Base-by-base conservation (phyloP, 2,888 invertebrate species). In the Sisyra nigra region DNA sequence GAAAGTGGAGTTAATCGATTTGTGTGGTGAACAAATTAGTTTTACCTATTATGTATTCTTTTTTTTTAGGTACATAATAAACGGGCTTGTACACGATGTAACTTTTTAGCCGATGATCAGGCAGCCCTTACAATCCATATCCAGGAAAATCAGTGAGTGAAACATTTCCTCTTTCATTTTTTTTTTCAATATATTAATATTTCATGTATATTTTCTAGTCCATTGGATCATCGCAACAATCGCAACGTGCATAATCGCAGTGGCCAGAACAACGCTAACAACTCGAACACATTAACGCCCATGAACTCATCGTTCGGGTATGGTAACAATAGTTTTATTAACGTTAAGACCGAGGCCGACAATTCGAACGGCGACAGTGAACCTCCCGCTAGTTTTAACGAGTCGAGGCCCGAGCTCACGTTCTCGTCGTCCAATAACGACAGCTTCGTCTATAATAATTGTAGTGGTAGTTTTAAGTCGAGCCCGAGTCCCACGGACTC, bases 1-100 rank as follows among this genome's bases (percentile, higher is more conserved):
- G n/a, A n/a, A n/a, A n/a, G n/a, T n/a, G n/a, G n/a, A n/a, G n/a
- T n/a, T n/a, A n/a, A n/a, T n/a, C n/a, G n/a, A n/a, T n/a, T n/a
- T n/a, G n/a, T n/a, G n/a, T n/a, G n/a, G n/a, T n/a, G n/a, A n/a
- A n/a, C n/a, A n/a, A n/a, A n/a, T n/a, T n/a, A n/a, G n/a, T n/a
- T n/a, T n/a, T n/a, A n/a, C n/a, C n/a, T n/a, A n/a, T n/a, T n/a
- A n/a, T 35, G 35, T 3, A 15, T 3, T 35, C 8, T 6, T 9
- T 40, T 41, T n/a, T 37, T 43, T 9, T 13, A 43, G 43, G 43
- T 91, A 48, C 91, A 92, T 66, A 88, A 88, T 63, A 88, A 88
- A 63, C 75, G 86, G 54, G 82, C 86, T 29, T 92, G 91, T 65
- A 82, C 81, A 54, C 83, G 87, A 63, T 92, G 91, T 61, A 80